Evolutionary conservation across 2,797 vertebrate species (phyloP).

Genomic region (Corythornis leucogaster): DNA sequence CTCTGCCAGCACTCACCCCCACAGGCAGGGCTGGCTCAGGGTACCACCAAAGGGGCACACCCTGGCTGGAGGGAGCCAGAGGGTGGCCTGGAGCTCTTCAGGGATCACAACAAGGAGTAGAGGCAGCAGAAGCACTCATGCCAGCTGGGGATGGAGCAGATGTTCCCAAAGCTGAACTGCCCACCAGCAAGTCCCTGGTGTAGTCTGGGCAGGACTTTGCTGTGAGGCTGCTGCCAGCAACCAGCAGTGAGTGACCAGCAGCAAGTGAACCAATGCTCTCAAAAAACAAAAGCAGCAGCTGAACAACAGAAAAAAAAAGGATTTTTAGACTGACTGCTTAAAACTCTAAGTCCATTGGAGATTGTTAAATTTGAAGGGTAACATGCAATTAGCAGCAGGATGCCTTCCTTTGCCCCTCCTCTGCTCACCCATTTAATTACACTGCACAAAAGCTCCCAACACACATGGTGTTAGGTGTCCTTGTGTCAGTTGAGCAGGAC

Average conservation of each 20-base stretch:
- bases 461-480: background rate
- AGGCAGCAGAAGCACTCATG: background rate
- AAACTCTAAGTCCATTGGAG: background rate
- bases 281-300: background rate
- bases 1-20: background rate
- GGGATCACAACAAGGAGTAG: background rate
- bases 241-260: background rate
- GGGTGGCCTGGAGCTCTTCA: background rate
- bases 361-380: background rate
- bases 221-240: background rate
- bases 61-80: background rate
- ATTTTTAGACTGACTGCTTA: background rate
- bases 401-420: background rate
- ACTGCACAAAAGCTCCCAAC: background rate
- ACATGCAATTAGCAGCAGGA: background rate
- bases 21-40: background rate
- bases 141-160: background rate
- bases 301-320: background rate
- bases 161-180: background rate
- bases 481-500: background rate
- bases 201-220: accelerated
- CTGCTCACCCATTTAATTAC: background rate
- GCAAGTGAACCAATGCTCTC: background rate
- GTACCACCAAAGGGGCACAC: background rate
- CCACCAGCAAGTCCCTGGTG: background rate